Conservation (phyloP, 1,140 invertebrate genomes). For the Drosophila tristis region DNA sequence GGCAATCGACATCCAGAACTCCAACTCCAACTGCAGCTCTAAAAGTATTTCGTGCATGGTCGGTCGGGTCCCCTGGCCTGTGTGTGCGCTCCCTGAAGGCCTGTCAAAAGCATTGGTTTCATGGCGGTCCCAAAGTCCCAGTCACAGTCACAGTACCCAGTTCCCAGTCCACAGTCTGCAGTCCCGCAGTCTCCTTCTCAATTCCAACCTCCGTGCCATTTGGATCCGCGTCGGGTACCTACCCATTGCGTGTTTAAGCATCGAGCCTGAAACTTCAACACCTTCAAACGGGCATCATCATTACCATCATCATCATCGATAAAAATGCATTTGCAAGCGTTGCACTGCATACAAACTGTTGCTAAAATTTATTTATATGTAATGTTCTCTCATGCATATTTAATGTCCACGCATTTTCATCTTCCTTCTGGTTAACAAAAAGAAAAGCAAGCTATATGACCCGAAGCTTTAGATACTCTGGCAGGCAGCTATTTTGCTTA, state of each 20-base stretch:
- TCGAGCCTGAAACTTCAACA: constrained; percentile 63
- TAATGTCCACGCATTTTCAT: constrained; percentile 76
- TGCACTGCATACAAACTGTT: constrained; percentile 73
- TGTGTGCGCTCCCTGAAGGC: constrained; percentile 5
- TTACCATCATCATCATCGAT: constrained; percentile 75
- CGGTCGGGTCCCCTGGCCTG: background rate
- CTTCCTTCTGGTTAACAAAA: constrained; percentile 7
- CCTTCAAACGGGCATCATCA: constrained; percentile 71
- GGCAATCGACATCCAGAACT: constrained; percentile 21
- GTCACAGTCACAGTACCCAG: no score
- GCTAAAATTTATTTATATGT: constrained; percentile 81
- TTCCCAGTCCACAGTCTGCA: background rate
- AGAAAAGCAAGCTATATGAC: background rate
- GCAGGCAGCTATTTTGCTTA: no score
- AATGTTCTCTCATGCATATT: constrained; percentile 81
- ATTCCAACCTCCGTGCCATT: constrained; percentile 14
- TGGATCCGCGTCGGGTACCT: no score
- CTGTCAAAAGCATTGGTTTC: constrained; percentile 54
- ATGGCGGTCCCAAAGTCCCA: constrained; percentile 51
- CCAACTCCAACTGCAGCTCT: constrained; percentile 8
- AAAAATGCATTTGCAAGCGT: constrained; percentile 72
- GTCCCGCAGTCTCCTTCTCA: background rate
- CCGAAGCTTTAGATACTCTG: no score
- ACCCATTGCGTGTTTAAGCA: constrained; percentile 41
- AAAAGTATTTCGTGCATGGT: constrained; percentile 31